A percentile compares a stretch with the other conserved stretches of the same genome.
Evolutionary conservation across 1,140 invertebrate species (phyloP).

Genomic region (Tetraneura akinire): DNA sequence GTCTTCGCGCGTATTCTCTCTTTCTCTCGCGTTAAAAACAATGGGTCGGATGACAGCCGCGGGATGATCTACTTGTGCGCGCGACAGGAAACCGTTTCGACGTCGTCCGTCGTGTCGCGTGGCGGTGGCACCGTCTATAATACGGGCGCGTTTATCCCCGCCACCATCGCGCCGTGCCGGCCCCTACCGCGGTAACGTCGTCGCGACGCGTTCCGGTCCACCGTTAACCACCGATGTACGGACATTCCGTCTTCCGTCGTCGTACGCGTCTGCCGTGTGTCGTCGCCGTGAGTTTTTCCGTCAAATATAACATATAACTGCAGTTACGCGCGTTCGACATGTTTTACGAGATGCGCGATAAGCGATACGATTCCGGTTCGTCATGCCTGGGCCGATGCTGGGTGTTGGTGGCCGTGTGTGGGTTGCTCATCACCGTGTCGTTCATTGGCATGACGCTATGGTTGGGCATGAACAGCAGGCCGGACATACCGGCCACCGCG

Average conservation of each 20-base stretch:
- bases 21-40: slow-evolving; percentile 30
- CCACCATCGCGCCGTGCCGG: not conserved
- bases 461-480: slow-evolving; percentile 53
- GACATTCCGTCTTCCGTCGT: slow-evolving; percentile 42
- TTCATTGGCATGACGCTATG: slow-evolving; percentile 56
- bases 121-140: not conserved
- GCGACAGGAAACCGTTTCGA: slow-evolving; percentile 13
- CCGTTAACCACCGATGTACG: not conserved
- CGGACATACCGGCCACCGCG: slow-evolving; percentile 14
- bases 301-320: no score
- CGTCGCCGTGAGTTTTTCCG: slow-evolving; percentile 5
- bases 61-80: slow-evolving; percentile 36
- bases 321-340: not conserved
- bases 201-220: slow-evolving; percentile 12
- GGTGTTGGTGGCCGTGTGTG: slow-evolving; percentile 55
- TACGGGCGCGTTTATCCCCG: not conserved
- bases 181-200: not conserved
- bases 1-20: no score
- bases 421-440: slow-evolving; percentile 53
- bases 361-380: slow-evolving; percentile 50
- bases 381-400: slow-evolving; percentile 54
- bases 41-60: slow-evolving; percentile 13
- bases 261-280: slow-evolving; percentile 9
- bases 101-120: not conserved
- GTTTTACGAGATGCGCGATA: slow-evolving; percentile 54